phyloP scores from a whole-genome alignment of 2,113 vertebrate genomes.

The Nymphicus hollandicus region DNA sequence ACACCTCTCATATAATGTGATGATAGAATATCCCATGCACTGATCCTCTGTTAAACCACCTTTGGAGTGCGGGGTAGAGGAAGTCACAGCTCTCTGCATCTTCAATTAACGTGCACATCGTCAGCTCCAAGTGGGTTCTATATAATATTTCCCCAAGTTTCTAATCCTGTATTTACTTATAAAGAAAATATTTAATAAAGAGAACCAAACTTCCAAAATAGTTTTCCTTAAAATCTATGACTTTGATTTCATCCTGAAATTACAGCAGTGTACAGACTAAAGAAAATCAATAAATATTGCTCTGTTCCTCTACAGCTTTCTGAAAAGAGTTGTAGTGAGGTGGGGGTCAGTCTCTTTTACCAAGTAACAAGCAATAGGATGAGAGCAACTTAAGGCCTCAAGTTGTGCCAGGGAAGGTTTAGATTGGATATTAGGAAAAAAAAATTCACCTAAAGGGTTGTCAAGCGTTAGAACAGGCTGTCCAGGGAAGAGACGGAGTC shows the following conservation, averaged over 20 bases:
- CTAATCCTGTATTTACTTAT: background rate
- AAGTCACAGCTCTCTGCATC: background rate
- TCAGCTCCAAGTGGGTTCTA: background rate
- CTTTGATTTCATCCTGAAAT: background rate
- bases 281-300: background rate
- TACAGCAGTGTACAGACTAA: background rate
- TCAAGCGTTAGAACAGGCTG: background rate
- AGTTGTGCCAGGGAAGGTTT: background rate
- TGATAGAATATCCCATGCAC: background rate
- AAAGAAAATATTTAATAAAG: background rate
- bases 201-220: background rate
- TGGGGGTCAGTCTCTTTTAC: background rate
- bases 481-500: background rate
- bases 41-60: background rate
- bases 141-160: background rate
- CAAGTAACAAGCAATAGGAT: background rate
- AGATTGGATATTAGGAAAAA: background rate
- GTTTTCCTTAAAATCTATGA: background rate
- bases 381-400: background rate
- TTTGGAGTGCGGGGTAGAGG: background rate
- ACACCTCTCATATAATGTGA: background rate
- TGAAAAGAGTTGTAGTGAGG: background rate
- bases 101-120: background rate
- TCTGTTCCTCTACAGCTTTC: background rate
- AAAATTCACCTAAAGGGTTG: background rate